Conservation (phyloP, 2,888 invertebrate genomes). For the Lycocerus yunnanus region DNA sequence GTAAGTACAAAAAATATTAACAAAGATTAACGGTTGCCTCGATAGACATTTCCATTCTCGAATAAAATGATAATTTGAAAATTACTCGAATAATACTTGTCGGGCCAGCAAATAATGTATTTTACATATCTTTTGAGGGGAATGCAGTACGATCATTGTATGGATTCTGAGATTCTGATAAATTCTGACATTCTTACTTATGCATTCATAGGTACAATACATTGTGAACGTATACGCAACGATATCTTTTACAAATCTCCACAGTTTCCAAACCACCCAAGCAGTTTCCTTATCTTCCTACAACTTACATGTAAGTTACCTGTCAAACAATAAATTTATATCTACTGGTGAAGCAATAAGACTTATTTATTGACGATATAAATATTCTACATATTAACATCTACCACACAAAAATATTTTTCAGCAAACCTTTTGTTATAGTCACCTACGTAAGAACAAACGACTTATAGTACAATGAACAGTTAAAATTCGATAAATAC, state of each 20-base stretch:
- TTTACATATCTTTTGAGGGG: constrained; percentile 21
- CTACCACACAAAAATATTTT: constrained; percentile 15
- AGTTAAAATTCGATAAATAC: not conserved
- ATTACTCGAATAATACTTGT: constrained; percentile 2
- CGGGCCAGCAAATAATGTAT: constrained; percentile 18
- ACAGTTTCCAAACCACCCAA: constrained; percentile 37
- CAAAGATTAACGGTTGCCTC: not conserved
- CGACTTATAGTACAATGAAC: not conserved
- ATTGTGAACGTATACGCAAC: constrained; percentile 30
- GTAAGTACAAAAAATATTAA: constrained; percentile 2
- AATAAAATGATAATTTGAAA: not conserved
- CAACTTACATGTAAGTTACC: constrained; percentile 38
- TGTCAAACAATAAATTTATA: constrained; percentile 39
- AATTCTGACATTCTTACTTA: constrained; percentile 37
- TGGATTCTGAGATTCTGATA: constrained; percentile 34
- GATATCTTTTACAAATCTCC: constrained; percentile 32
- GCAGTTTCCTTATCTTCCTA: constrained; percentile 38
- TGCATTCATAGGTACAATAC: constrained; percentile 33
- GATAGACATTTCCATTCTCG: not conserved
- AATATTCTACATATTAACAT: constrained; percentile 6
- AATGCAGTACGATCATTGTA: constrained; percentile 30
- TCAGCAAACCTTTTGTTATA: not conserved
- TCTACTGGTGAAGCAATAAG: constrained; percentile 26
- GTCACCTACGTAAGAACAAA: not conserved
- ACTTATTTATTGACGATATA: constrained; percentile 26